Percentiles rank a stretch among this genome's conserved stretches.
Evolutionary conservation across 2,888 invertebrate species (phyloP).

Genomic region (Automeris io): DNA sequence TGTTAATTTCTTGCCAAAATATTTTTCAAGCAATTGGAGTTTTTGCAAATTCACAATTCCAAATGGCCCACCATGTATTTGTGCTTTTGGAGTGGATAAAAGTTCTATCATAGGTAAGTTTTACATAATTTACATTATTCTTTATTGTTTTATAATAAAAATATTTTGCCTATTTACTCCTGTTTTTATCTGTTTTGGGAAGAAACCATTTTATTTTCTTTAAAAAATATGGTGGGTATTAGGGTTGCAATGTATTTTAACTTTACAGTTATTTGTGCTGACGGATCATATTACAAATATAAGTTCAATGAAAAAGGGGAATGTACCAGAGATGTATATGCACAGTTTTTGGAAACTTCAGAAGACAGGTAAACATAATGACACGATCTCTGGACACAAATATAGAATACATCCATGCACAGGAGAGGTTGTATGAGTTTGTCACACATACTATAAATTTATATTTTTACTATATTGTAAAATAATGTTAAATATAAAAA

Average conservation of each 20-base stretch:
- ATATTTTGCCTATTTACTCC: no score
- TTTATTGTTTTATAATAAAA: no score
- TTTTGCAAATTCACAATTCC: conserved; percentile 98
- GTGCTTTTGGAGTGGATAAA: conserved; percentile 95
- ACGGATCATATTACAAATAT: conserved; percentile 98
- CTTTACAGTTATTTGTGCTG: conserved; percentile 94
- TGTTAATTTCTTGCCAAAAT: conserved; percentile 96
- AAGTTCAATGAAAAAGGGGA: conserved; percentile 97
- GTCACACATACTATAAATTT: conserved; percentile 11
- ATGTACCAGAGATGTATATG: conserved; percentile 93
- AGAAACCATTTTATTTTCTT: no score
- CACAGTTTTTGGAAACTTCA: conserved; percentile 94
- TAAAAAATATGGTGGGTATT: background rate
- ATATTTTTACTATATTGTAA: background rate
- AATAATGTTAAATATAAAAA: background rate
- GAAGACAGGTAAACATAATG: conserved; percentile 77
- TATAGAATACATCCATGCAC: conserved; percentile 43
- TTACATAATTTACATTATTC: no score
- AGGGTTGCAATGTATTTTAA: conserved; percentile 17
- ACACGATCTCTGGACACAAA: conserved; percentile 24
- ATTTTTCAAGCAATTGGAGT: conserved; percentile 98
- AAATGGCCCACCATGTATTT: conserved; percentile 95
- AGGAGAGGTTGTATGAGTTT: conserved; percentile 18
- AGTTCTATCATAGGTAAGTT: conserved; percentile 95
- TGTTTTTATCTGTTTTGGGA: no score